Evolutionary conservation across 2,113 vertebrate species (phyloP).

Genomic region (Oncorhynchus nerka): DNA sequence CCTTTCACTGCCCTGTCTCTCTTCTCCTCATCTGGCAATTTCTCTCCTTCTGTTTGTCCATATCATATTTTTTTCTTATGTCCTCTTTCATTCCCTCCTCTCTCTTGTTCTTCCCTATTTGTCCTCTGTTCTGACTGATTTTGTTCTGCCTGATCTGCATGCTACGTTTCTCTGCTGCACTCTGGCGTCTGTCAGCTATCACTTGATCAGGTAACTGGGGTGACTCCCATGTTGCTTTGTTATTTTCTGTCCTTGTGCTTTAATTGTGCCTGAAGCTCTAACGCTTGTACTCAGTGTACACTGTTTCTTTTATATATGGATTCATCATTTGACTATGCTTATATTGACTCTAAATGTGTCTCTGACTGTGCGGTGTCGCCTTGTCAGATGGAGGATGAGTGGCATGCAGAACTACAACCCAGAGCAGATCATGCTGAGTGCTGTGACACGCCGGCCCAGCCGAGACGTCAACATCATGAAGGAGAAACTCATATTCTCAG

Average conservation of each 20-base stretch:
- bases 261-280: not conserved
- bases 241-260: slow-evolving; percentile 5
- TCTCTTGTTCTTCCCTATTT: slow-evolving; percentile 57
- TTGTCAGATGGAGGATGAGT: slow-evolving; percentile 87
- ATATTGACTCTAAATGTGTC: not conserved
- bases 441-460: slow-evolving; percentile 79
- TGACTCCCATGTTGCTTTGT: slow-evolving; percentile 66
- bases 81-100: slow-evolving; percentile 5
- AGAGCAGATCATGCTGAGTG: slow-evolving; percentile 95
- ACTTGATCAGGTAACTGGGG: slow-evolving; percentile 96
- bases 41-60: slow-evolving; percentile 53
- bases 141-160: slow-evolving; percentile 74
- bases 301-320: not conserved
- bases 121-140: slow-evolving; percentile 61
- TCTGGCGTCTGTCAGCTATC: slow-evolving; percentile 95
- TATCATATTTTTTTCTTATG: slow-evolving; percentile 29
- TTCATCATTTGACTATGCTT: too few relatives aligned
- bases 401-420: slow-evolving; percentile 91
- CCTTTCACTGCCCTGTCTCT: slow-evolving; percentile 6
- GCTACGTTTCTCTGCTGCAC: slow-evolving; percentile 84
- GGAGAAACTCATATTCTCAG: slow-evolving; percentile 96
- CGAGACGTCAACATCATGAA: slow-evolving; percentile 96
- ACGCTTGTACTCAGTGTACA: not conserved
- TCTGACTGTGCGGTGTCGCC: not conserved
- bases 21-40: slow-evolving; percentile 39